Evolutionary conservation across 2,797 vertebrate species (phyloP), one percentile per base, ranked within the genome.

Genomic region (Xiphorhynchus erythropygius): DNA sequence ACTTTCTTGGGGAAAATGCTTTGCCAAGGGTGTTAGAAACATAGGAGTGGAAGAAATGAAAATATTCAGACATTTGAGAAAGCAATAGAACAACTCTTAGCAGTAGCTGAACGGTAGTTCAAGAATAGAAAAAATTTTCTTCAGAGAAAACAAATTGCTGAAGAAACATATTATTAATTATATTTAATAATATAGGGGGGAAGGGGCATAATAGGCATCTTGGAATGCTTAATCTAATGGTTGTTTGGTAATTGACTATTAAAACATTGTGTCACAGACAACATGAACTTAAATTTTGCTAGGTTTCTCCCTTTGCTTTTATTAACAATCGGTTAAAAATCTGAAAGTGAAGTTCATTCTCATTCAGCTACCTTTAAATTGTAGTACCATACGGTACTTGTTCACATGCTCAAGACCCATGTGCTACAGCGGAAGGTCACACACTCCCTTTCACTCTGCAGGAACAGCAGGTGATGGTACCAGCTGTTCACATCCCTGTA

Each of bases 391-490:
- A 0, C 35, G 82, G 82, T 90, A 5, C 91, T 53, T 11, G 50
- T 89, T 96, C 92, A 46, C 76, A 22, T 52, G 87, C 79, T 46
- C 27, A 5, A n/a, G 90, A 23, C 73, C 59, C 80, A 24, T 70
- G 88, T 86, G 87, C 89, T 87, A 76, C 84, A 81, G 79, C 2
- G 79, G 94, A 96, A 94, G 90, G 93, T 95, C 95, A 90, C 84
- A 94, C 65, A 16, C 73, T 93, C 16, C 73, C 89, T 91, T 84
- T 93, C 92, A 60, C 92, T 95, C 89, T 14, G 52, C 73, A 82
- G 92, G 52, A 93, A 7, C 89, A 97, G 96, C 96, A 96, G 95
- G 94, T 97, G 96, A 96, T 94, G 70, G 91, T 35, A 86, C 94
- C 96, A 96, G 96, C 95, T 97, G 96, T 93, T 96, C 95, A 79